These are phyloP conservation scores for Oegoconia quadripuncta DNA, from an alignment of 2,888 invertebrate species.

Conservation along the genomic window DNA sequence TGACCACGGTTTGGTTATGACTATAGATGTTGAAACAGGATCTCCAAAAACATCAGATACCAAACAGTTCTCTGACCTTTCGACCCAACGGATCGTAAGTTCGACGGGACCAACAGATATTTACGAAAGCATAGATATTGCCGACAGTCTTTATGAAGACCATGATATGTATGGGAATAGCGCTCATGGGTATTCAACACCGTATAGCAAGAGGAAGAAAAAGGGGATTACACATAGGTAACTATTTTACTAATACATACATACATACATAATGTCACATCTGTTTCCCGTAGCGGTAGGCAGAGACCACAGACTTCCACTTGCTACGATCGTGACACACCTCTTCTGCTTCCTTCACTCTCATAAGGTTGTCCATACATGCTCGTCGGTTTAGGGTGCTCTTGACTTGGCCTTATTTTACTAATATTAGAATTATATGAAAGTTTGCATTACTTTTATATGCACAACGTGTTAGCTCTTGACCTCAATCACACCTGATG, in stretches of 20 bases:
- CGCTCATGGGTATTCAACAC: constrained; percentile 46
- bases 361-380: too few relatives aligned
- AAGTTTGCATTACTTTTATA: too few relatives aligned
- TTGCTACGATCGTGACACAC: too few relatives aligned
- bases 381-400: too few relatives aligned
- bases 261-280: too few relatives aligned
- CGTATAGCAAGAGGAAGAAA: constrained; percentile 53
- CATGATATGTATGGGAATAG: constrained; percentile 34
- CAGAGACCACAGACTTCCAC: too few relatives aligned
- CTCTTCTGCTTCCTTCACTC: too few relatives aligned
- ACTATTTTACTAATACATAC: constrained; percentile 18
- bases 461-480: too few relatives aligned
- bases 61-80: constrained; percentile 45
- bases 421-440: too few relatives aligned
- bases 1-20: constrained; percentile 56
- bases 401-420: too few relatives aligned
- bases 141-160: constrained; percentile 41
- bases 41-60: constrained; percentile 38
- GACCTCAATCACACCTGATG: too few relatives aligned
- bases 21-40: constrained; percentile 54
- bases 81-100: constrained; percentile 46
- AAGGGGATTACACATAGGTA: constrained; percentile 47
- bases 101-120: constrained; percentile 27
- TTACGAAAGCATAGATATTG: constrained; percentile 50
- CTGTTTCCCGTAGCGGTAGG: too few relatives aligned